Conservation (phyloP, 2,888 invertebrate genomes). For the Drosophila tripunctata region DNA sequence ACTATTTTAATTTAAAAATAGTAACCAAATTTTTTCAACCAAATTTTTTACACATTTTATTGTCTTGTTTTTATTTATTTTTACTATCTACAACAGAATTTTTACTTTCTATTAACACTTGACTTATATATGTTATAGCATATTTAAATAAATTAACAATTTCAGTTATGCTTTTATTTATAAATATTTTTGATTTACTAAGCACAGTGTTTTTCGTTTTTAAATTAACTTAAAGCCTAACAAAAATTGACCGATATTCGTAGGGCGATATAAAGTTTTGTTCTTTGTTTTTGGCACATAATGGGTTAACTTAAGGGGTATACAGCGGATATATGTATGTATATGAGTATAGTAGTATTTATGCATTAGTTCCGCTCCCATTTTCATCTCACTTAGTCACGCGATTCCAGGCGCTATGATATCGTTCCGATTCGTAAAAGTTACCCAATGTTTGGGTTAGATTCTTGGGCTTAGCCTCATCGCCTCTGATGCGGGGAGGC, state of each 20-base stretch:
- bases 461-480: slow-evolving; percentile 56
- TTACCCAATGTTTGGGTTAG: slow-evolving; percentile 65
- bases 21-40: no score
- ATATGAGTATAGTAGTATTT: slow-evolving; percentile 10
- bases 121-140: not conserved
- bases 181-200: not conserved
- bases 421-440: slow-evolving; percentile 75
- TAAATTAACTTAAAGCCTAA: slow-evolving; percentile 8
- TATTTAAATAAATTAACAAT: not conserved
- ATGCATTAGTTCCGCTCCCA: slow-evolving; percentile 9
- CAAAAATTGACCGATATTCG: not conserved
- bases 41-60: not conserved
- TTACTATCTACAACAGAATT: not conserved
- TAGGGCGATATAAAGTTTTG: not conserved
- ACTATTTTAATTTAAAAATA: no score
- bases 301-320: slow-evolving; percentile 42
- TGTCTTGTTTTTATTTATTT: not conserved
- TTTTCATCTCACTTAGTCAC: slow-evolving; percentile 60
- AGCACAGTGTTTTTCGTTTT: not conserved
- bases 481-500: slow-evolving; percentile 58
- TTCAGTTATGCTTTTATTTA: not conserved
- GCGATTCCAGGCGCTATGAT: slow-evolving; percentile 72
- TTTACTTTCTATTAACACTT: not conserved
- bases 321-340: not conserved
- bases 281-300: slow-evolving; percentile 54